Evolutionary conservation across 2,888 invertebrate species (phyloP).

Genomic region (Octonoba sinensis): DNA sequence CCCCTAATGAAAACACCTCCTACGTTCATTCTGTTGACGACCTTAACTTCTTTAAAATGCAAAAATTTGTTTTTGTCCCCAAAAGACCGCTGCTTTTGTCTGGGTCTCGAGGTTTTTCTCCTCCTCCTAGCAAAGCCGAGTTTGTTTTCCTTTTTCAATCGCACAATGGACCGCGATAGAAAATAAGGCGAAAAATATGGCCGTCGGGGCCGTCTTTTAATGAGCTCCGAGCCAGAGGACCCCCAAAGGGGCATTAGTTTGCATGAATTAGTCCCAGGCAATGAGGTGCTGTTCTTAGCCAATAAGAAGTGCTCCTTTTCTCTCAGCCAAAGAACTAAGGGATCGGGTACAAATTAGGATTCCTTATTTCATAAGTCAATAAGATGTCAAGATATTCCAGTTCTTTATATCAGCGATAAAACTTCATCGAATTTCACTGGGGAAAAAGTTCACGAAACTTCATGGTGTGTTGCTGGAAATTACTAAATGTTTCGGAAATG

Average conservation of each 20-base stretch:
- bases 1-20: too few relatives aligned
- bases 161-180: slow-evolving; percentile 36
- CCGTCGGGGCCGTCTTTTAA: slow-evolving; percentile 50
- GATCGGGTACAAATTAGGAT: too few relatives aligned
- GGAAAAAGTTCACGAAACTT: too few relatives aligned
- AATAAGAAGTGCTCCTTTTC: slow-evolving; percentile 24
- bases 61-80: slow-evolving; percentile 17
- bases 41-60: slow-evolving; percentile 22
- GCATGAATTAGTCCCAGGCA: slow-evolving; percentile 61
- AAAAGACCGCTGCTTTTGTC: neutral
- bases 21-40: neutral
- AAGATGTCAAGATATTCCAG: too few relatives aligned
- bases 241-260: slow-evolving; percentile 53
- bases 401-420: too few relatives aligned
- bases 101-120: slow-evolving; percentile 19
- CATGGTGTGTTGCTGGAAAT: too few relatives aligned
- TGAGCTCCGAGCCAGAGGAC: slow-evolving; percentile 47
- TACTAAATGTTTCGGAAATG: too few relatives aligned
- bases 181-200: slow-evolving; percentile 59
- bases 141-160: slow-evolving; percentile 8
- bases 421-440: too few relatives aligned
- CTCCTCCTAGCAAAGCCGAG: neutral
- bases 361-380: too few relatives aligned
- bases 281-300: slow-evolving; percentile 30
- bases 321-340: too few relatives aligned